Evolutionary conservation across 2,888 invertebrate species (phyloP), one percentile per base, ranked within the genome.

Genomic region (Andrena minutula): DNA sequence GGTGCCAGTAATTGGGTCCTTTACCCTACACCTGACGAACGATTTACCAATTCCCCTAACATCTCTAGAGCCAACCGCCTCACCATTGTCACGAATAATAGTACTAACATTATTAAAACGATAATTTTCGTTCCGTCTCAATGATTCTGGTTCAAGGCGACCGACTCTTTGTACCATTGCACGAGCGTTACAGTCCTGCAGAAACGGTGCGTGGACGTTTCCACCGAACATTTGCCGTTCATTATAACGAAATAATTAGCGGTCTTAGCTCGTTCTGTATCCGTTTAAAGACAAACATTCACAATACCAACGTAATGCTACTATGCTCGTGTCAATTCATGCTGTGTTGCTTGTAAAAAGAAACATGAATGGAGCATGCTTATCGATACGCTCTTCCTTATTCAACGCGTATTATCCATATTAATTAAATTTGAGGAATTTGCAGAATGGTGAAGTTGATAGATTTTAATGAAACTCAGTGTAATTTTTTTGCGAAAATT

Each of bases 91-190:
- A 26, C 69, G 56, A 73, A 72, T 49, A 53, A 56, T 49, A 60
- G 66, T 87, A 88, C 88, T 84, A 88, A 86, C 86, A 80, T 88
- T 86, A 90, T 88, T 87, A 88, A 89, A 87, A 86, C 83, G 84
- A 91, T 89, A 88, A 86, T 90, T 89, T 85, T 85, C 88, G 91
- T 93, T 93, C 90, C 92, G 89, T 91, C 84, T 91, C 89, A 92
- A 88, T 86, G 93, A 92, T 93, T 93, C 90, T 90, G 91, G 93
- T 92, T 93, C 93, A 93, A 93, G 93, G 93, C 84, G 85, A 88
- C 88, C 86, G 79, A 88, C 86, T 84, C 80, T 84, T 41, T 26
- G 26, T 56, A 56, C 56, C 70, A 71, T 58, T 58, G 82, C 83
- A 81, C 51, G 69, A n/a, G 51, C 68, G 66, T 75, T 61, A 69